Evolutionary conservation across 2,888 invertebrate species (phyloP).

Genomic region (Caenorhabditis zanzibari): DNA sequence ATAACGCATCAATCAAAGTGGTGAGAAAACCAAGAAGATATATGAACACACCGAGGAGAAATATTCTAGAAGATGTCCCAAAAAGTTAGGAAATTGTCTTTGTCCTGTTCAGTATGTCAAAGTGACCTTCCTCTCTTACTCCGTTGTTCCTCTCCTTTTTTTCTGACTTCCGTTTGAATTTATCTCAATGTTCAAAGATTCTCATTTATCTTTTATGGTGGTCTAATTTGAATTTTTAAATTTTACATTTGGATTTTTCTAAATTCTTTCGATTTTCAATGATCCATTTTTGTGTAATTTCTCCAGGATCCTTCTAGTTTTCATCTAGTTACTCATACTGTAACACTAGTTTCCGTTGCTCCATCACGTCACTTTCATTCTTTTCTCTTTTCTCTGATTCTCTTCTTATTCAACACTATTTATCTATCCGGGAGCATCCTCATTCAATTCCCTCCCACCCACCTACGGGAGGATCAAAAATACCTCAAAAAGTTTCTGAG

Average conservation of each 20-base stretch:
- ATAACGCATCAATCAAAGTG: not conserved
- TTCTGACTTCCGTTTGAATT: slow-evolving; percentile 31
- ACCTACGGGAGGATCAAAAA: slow-evolving; percentile 26
- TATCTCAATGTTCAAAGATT: slow-evolving; percentile 23
- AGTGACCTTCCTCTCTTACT: slow-evolving; percentile 22
- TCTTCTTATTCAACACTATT: slow-evolving; percentile 16
- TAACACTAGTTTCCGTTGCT: not conserved
- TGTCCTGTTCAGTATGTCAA: slow-evolving; percentile 32
- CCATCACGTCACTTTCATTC: slow-evolving; percentile 24
- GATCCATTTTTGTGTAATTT: too few species aligned
- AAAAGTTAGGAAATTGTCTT: slow-evolving; percentile 18
- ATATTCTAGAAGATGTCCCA: slow-evolving; percentile 10
- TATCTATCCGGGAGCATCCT: slow-evolving; percentile 13
- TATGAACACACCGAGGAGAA: not conserved
- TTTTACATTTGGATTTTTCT: not conserved
- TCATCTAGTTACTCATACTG: not conserved
- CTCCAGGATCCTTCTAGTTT: too few species aligned
- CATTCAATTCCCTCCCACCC: slow-evolving; percentile 23
- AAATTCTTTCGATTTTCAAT: not conserved
- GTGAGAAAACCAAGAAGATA: not conserved
- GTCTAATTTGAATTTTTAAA: not conserved
- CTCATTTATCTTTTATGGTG: slow-evolving; percentile 21
- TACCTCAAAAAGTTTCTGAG: slow-evolving; percentile 35
- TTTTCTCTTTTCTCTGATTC: slow-evolving; percentile 9
- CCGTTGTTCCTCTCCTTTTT: slow-evolving; percentile 8